phyloP scores from a whole-genome alignment of 2,113 vertebrate genomes.

The Siniperca knerii region DNA sequence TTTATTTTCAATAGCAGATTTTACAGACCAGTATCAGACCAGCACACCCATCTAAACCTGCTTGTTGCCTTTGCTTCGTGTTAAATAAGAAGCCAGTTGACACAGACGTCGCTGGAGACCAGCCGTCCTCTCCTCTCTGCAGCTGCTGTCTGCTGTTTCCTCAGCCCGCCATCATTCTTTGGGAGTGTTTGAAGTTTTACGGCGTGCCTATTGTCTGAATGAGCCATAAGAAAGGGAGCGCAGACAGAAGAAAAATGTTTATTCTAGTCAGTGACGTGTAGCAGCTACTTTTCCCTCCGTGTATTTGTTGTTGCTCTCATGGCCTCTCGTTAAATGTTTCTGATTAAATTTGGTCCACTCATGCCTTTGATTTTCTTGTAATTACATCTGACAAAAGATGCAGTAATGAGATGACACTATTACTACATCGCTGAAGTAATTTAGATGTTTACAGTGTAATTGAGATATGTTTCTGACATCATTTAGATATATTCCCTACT shows the following conservation, averaged over 20 bases:
- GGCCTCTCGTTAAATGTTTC: constrained; percentile 50
- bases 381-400: constrained; percentile 61
- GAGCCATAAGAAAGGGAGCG: constrained; percentile 37
- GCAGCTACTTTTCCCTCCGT: constrained; percentile 27
- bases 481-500: constrained; percentile 44
- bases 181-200: constrained; percentile 51
- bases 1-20: constrained; percentile 12
- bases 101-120: neutral
- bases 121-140: constrained; percentile 20
- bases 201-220: constrained; percentile 56
- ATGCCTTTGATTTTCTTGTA: constrained; percentile 67
- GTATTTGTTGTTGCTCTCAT: constrained; percentile 27
- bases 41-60: neutral
- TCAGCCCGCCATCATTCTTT: neutral
- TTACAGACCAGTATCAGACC: neutral
- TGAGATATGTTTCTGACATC: constrained; percentile 53
- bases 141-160: constrained; percentile 31
- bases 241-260: constrained; percentile 39
- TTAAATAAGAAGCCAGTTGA: neutral
- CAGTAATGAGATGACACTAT: constrained; percentile 65
- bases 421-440: constrained; percentile 46
- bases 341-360: constrained; percentile 67
- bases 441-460: constrained; percentile 57
- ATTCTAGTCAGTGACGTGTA: constrained; percentile 62
- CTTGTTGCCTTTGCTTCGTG: neutral